phyloP scores from a whole-genome alignment of 2,113 vertebrate genomes.

The Riparia riparia region DNA sequence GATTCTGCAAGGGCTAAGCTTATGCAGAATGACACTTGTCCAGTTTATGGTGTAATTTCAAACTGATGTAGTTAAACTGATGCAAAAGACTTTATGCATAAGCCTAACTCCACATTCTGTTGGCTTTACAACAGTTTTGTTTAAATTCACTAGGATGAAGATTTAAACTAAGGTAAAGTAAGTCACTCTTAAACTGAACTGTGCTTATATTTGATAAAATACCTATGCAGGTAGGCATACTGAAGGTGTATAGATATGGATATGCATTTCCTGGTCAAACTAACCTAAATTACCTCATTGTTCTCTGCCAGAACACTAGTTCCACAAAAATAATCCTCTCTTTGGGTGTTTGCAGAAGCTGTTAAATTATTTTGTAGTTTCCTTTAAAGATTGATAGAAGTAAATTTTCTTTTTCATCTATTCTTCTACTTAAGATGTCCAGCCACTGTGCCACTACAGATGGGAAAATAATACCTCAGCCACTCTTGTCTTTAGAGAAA shows the following conservation, averaged over 20 bases:
- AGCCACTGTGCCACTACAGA: neutral
- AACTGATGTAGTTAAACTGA: neutral
- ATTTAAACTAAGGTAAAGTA: neutral
- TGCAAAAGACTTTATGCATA: neutral
- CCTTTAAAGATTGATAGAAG: neutral
- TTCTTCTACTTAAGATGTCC: neutral
- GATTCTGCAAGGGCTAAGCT: neutral
- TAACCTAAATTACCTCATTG: neutral
- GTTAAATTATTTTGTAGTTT: neutral
- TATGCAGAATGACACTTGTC: neutral
- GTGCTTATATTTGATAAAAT: neutral
- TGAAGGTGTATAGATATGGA: neutral
- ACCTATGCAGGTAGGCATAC: too few relatives aligned
- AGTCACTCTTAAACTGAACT: neutral
- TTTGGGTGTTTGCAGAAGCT: neutral
- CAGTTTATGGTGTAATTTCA: neutral
- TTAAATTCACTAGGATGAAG: slow-evolving; percentile 22
- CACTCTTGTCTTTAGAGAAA: neutral
- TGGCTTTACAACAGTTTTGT: neutral
- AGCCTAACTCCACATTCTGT: neutral
- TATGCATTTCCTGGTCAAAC: neutral
- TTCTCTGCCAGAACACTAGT: neutral
- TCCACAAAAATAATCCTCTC: neutral
- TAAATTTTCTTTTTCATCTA: neutral
- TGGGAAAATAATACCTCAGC: neutral